Conservation (phyloP, 2,888 invertebrate genomes). For the Mayetiola destructor region DNA sequence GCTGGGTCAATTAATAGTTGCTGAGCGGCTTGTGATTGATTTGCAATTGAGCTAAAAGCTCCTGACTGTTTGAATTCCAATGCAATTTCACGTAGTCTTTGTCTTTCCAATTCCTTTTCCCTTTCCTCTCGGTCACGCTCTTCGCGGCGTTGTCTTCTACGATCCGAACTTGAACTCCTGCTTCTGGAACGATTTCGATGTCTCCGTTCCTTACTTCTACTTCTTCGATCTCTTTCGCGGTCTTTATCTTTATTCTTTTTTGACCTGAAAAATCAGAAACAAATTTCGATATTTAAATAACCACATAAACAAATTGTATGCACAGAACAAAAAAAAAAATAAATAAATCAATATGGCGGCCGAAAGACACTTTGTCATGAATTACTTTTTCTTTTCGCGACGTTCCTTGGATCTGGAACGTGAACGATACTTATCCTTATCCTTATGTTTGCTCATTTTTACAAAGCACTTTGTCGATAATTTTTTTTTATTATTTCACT, state of each 20-base stretch:
- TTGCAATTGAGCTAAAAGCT: slow-evolving; percentile 15
- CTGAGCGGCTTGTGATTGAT: neutral
- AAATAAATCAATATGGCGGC: slow-evolving; percentile 5
- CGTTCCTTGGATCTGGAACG: slow-evolving; percentile 24
- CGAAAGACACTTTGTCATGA: neutral
- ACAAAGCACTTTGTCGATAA: no score
- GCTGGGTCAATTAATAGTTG: neutral
- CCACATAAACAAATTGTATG: neutral
- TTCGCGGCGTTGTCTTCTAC: slow-evolving; percentile 37
- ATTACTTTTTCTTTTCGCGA: slow-evolving; percentile 7
- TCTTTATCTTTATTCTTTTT: slow-evolving; percentile 18
- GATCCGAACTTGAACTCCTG: slow-evolving; percentile 26
- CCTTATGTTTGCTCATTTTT: slow-evolving; percentile 25
- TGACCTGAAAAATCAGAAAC: neutral
- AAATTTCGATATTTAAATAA: neutral
- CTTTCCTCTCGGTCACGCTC: slow-evolving; percentile 23
- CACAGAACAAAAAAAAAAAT: neutral
- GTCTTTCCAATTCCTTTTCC: neutral
- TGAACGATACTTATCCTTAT: slow-evolving; percentile 15
- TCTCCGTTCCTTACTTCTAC: slow-evolving; percentile 21
- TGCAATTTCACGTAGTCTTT: neutral
- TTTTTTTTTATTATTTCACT: no score
- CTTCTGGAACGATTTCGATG: slow-evolving; percentile 18
- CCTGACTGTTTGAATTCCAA: slow-evolving; percentile 11
- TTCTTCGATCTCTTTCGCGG: slow-evolving; percentile 19